Percentiles rank a stretch among this genome's conserved stretches.
Evolutionary conservation across 2,888 invertebrate genomes (phyloP).

Genomic region (Calameuta idolon): DNA sequence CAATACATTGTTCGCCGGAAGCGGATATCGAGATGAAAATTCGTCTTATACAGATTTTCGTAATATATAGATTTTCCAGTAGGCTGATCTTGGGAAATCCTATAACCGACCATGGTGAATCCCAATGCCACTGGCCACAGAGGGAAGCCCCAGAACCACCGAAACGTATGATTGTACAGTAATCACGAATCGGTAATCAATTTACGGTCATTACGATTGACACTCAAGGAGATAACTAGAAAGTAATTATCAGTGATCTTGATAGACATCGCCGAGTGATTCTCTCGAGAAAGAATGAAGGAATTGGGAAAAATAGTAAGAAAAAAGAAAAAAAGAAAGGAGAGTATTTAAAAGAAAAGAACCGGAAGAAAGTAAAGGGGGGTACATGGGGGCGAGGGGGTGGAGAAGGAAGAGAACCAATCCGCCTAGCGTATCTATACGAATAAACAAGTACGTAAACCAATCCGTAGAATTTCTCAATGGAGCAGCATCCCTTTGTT

Average conservation of each 20-base stretch:
- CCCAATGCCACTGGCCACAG: slow-evolving; percentile 52
- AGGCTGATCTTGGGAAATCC: slow-evolving; percentile 29
- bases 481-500: neutral
- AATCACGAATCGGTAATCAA: slow-evolving; percentile 40
- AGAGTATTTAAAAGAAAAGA: neutral
- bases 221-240: neutral
- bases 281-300: no score
- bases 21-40: neutral
- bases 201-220: neutral
- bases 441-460: neutral
- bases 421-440: neutral
- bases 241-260: neutral
- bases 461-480: neutral
- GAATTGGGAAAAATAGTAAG: neutral
- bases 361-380: neutral
- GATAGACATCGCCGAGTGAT: no score
- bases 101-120: slow-evolving; percentile 41
- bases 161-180: slow-evolving; percentile 51
- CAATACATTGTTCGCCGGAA: neutral
- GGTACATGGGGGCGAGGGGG: no score
- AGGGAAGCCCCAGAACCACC: slow-evolving; percentile 45
- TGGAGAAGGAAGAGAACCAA: neutral
- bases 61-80: neutral
- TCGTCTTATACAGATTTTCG: no score
- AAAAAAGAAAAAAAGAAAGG: neutral